Conservation (phyloP, 2,797 vertebrate genomes). For the Acrossocheilus wenchowensis region DNA sequence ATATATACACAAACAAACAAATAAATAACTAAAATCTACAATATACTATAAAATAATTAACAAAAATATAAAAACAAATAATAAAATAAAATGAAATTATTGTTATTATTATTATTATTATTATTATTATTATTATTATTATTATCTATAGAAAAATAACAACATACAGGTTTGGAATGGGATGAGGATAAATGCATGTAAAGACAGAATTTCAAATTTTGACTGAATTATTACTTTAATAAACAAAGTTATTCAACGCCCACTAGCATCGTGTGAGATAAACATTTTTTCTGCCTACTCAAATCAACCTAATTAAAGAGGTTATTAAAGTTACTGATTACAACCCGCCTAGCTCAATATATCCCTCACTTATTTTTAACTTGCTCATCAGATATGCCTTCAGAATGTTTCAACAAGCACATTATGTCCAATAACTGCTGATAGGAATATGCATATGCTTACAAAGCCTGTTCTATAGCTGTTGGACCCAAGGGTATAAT, state of each 20-base stretch:
- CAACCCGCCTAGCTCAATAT: neutral
- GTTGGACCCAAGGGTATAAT: neutral
- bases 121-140: neutral
- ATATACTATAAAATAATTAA: neutral
- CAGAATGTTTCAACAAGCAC: slow-evolving; percentile 12
- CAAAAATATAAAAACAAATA: neutral
- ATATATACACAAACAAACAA: neutral
- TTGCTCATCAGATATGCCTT: slow-evolving; percentile 20
- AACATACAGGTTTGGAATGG: neutral
- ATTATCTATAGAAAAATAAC: neutral
- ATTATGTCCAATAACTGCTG: slow-evolving; percentile 2
- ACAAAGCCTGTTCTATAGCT: neutral
- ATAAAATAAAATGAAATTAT: neutral
- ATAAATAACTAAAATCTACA: neutral
- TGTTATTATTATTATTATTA: neutral
- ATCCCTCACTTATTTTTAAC: slow-evolving; percentile 12
- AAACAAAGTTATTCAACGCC: slow-evolving; percentile 27
- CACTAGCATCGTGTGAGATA: neutral
- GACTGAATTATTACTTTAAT: slow-evolving; percentile 5
- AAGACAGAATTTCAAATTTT: neutral
- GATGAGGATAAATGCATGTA: neutral
- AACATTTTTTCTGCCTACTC: neutral
- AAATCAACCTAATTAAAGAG: slow-evolving; percentile 19
- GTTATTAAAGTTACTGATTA: slow-evolving; percentile 24
- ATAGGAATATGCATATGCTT: slow-evolving; percentile 22